Conservation (phyloP, 1,140 invertebrate species). For the Cheumatopsyche charites region DNA sequence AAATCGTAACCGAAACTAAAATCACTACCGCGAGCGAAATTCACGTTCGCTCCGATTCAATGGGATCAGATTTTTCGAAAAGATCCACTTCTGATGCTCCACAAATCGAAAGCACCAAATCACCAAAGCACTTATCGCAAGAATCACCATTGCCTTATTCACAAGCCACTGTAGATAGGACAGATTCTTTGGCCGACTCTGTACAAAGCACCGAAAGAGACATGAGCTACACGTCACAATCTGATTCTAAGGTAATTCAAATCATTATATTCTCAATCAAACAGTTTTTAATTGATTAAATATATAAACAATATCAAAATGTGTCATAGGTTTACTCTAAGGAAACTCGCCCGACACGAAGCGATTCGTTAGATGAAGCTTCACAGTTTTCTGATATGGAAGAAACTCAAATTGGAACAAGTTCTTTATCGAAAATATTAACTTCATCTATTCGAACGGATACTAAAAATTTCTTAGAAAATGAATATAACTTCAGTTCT, state of each 20-base stretch:
- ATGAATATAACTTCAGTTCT: conserved; percentile 41
- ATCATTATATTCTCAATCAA: too few species aligned
- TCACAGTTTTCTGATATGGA: conserved; percentile 63
- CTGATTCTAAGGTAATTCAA: conserved; percentile 58
- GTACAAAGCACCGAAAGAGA: conserved; percentile 61
- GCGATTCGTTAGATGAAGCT: conserved; percentile 60
- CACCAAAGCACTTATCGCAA: conserved; percentile 48
- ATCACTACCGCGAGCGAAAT: conserved; percentile 53
- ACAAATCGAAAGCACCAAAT: conserved; percentile 27
- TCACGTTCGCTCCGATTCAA: conserved; percentile 58
- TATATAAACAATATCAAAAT: too few species aligned
- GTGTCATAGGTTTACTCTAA: conserved; percentile 55
- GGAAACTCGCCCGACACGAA: conserved; percentile 57
- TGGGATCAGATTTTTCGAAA: conserved; percentile 55
- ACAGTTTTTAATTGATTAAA: too few species aligned
- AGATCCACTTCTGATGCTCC: conserved; percentile 24
- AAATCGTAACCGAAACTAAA: conserved; percentile 51
- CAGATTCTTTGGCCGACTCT: conserved; percentile 58
- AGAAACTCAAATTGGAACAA: conserved; percentile 54
- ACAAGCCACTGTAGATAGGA: conserved; percentile 51
- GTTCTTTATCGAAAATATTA: not conserved
- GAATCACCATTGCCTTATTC: conserved; percentile 55
- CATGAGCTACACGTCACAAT: conserved; percentile 59
- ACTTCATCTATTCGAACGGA: conserved; percentile 33
- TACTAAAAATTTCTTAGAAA: conserved; percentile 43